Percentiles rank a stretch among this genome's conserved stretches.
Evolutionary conservation across 2,113 vertebrate genomes (phyloP).

Genomic region (Saccopteryx bilineata): DNA sequence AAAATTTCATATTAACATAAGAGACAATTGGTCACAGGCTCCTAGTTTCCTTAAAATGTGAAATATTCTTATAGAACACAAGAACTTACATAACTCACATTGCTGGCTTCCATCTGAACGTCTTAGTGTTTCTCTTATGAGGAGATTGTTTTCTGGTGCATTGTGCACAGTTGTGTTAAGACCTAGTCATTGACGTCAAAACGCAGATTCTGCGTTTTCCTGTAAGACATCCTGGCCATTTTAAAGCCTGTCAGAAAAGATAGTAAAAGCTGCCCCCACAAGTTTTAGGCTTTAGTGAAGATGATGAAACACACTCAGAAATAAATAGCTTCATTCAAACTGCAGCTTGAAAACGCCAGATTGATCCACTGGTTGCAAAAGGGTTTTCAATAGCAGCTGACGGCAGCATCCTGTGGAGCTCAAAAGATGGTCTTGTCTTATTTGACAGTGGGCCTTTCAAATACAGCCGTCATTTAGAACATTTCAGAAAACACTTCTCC

Average conservation of each 20-base stretch:
- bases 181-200: slow-evolving; percentile 56
- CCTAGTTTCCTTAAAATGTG: background rate
- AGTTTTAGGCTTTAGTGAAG: slow-evolving; percentile 62
- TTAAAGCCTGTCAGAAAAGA: slow-evolving; percentile 1
- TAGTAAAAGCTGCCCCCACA: background rate
- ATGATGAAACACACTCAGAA: slow-evolving; percentile 68
- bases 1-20: background rate
- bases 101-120: slow-evolving; percentile 26
- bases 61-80: background rate
- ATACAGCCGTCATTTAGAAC: slow-evolving; percentile 68
- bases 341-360: slow-evolving; percentile 74
- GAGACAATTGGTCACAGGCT: background rate
- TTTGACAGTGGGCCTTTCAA: slow-evolving; percentile 80
- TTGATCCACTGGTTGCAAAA: slow-evolving; percentile 80
- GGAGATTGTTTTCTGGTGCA: background rate
- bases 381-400: slow-evolving; percentile 75
- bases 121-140: slow-evolving; percentile 7
- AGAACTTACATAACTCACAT: slow-evolving; percentile 1
- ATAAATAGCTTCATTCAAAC: slow-evolving; percentile 86
- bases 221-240: background rate
- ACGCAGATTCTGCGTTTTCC: slow-evolving; percentile 34
- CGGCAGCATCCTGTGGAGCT: slow-evolving; percentile 75
- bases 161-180: slow-evolving; percentile 4
- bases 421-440: slow-evolving; percentile 85
- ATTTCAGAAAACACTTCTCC: slow-evolving; percentile 60